phyloP scores from a whole-genome alignment of 1,140 invertebrate species.

The Scaptodrosophila lebanonensis region DNA sequence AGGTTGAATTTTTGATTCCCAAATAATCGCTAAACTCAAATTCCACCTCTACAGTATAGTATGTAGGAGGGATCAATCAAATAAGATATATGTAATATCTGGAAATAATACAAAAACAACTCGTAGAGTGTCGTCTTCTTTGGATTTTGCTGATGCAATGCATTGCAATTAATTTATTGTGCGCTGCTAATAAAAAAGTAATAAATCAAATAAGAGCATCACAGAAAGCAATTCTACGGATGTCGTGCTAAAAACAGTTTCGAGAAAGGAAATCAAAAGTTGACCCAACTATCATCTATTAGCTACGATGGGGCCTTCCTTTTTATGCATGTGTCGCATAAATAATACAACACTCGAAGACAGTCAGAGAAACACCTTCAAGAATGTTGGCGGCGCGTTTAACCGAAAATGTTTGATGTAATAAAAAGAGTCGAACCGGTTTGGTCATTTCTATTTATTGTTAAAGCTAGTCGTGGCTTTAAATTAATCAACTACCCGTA shows the following conservation, averaged over 20 bases:
- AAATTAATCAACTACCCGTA: conserved; percentile 43
- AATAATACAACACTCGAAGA: conserved; percentile 19
- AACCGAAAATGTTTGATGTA: conserved; percentile 23
- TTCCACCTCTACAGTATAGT: too few relatives aligned
- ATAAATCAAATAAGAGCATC: conserved; percentile 18
- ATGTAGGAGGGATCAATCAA: too few relatives aligned
- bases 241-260: conserved; percentile 27
- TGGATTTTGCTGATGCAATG: conserved; percentile 33
- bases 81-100: background rate
- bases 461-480: conserved; percentile 30
- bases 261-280: too few relatives aligned
- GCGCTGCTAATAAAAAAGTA: conserved; percentile 3
- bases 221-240: conserved; percentile 26
- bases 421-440: conserved; percentile 38
- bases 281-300: too few relatives aligned
- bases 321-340: too few relatives aligned
- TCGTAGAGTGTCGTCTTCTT: conserved; percentile 5
- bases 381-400: too few relatives aligned
- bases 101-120: background rate
- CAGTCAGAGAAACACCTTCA: conserved; percentile 14
- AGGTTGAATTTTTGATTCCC: too few relatives aligned
- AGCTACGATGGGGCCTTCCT: too few relatives aligned
- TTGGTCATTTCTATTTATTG: conserved; percentile 13
- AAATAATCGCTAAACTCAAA: too few relatives aligned
- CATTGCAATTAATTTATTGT: conserved; percentile 24